A percentile compares a stretch with the other conserved stretches of the same genome.
phyloP scores from a whole-genome alignment of 2,888 invertebrate genomes.

The Limnephilus lunatus region DNA sequence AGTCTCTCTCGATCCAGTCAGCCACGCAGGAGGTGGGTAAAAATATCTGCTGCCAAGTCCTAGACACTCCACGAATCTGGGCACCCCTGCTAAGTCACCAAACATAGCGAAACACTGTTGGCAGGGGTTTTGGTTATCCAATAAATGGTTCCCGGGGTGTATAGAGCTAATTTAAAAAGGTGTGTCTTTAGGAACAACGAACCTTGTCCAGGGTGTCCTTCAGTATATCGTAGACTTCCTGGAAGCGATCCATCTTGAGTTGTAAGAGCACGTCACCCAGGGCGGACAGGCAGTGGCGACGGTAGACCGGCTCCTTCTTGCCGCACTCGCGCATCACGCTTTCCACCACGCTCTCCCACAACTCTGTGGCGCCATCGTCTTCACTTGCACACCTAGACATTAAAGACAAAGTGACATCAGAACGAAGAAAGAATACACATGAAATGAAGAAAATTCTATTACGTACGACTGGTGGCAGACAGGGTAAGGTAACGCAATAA shows the following conservation, averaged over 20 bases:
- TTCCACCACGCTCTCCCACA: slow-evolving; percentile 78
- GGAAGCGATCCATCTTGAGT: slow-evolving; percentile 85
- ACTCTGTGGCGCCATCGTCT: slow-evolving; percentile 68
- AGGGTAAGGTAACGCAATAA: too few relatives aligned
- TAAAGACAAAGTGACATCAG: background rate
- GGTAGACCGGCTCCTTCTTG: slow-evolving; percentile 88
- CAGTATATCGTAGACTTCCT: slow-evolving; percentile 87
- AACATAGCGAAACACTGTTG: too few relatives aligned
- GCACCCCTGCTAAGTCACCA: too few relatives aligned
- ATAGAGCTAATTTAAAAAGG: too few relatives aligned
- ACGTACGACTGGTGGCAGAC: background rate
- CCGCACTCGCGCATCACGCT: slow-evolving; percentile 87
- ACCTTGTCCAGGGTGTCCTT: slow-evolving; percentile 83
- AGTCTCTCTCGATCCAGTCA: too few relatives aligned
- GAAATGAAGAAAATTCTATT: background rate
- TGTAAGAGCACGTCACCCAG: slow-evolving; percentile 86
- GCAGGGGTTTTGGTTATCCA: too few relatives aligned
- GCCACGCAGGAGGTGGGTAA: too few relatives aligned
- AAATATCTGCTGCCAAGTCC: too few relatives aligned
- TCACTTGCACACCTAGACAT: slow-evolving; percentile 67
- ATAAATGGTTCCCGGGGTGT: too few relatives aligned
- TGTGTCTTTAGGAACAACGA: background rate
- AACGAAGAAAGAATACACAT: background rate
- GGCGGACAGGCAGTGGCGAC: slow-evolving; percentile 84
- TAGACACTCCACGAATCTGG: too few relatives aligned